Evolutionary conservation across 2,797 vertebrate genomes (phyloP).

Genomic region (Tenualosa ilisha): DNA sequence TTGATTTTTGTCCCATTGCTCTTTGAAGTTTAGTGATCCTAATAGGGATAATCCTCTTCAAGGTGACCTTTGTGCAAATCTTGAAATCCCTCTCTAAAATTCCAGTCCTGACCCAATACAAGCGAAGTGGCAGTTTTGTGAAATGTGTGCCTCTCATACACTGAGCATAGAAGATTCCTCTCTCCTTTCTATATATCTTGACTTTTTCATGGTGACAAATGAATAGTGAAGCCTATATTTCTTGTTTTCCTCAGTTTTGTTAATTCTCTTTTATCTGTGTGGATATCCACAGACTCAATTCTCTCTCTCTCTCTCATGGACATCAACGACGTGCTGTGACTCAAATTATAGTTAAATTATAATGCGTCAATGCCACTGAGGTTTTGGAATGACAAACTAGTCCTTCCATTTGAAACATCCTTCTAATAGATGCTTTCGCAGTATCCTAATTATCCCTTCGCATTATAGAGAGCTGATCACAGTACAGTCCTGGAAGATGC

Average conservation of each 20-base stretch:
- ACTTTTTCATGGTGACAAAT: background rate
- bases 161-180: background rate
- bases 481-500: background rate
- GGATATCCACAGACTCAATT: background rate
- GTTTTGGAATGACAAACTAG: background rate
- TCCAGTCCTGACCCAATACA: background rate
- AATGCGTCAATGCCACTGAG: background rate
- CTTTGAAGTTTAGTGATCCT: slow-evolving; percentile 34
- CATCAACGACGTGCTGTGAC: background rate
- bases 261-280: background rate
- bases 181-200: background rate
- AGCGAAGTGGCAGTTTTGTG: background rate
- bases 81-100: background rate
- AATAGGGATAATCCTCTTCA: slow-evolving; percentile 50
- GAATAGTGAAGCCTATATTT: background rate
- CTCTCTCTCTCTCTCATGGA: background rate
- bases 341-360: background rate
- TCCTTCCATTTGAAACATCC: background rate
- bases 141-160: background rate
- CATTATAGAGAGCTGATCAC: background rate
- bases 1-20: slow-evolving; percentile 43
- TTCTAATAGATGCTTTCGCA: background rate
- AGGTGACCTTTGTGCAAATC: slow-evolving; percentile 65
- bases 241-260: background rate
- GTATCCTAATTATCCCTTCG: background rate